Base-by-base conservation (phyloP, 2,888 invertebrate species). In the Rhamnusium bicolor region DNA sequence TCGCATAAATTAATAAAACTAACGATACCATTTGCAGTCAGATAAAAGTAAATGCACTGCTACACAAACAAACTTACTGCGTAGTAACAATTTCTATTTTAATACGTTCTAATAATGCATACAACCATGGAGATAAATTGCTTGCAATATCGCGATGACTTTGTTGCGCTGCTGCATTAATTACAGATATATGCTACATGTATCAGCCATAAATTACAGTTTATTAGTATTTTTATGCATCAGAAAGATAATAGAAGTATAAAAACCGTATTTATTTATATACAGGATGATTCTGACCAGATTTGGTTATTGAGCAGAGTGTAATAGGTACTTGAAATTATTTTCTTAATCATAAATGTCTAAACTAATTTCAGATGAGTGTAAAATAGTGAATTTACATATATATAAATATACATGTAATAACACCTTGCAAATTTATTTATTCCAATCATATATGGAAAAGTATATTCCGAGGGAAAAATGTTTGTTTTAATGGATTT, bases 101-200 rank as follows among this genome's bases (percentile, higher is more conserved):
- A 49, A 49, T 62, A 24, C 6, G 6, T 51, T 18, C 24, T 49
- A 63, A 62, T 62, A 62, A 63, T 63, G 49, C 19, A 32, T 53
- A 18, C 53, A 18, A 53, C 32, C 29, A 8, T 58, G 4, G 47
- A 53, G 65, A 49, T 70, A 70, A 70, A 58, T 65, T 40, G 63
- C 24, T 63, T 56, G 63, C 70, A 63, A 63, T 21, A 71, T 54
- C 70, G 32, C 58, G 24, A 29, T 65, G 58, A 65, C 70, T 58
- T 49, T 65, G 56, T 54, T 54, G 16, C 40, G 40, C 49, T 54
- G 18, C 27, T 65, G 58, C 56, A 70, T 54, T 63, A 62, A 62
- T 62, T 62, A 21, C 62, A n/a, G 24, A 18, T 62, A 21, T 47
- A 12, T 5, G 47, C 47, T 19, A 18, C 49, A 63, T n/a, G 63